A percentile compares a stretch with the other conserved stretches of the same genome.
These are phyloP conservation scores for Oasisia sp. DNA, from an alignment of 2,888 invertebrate genomes.

Conservation along the genomic window DNA sequence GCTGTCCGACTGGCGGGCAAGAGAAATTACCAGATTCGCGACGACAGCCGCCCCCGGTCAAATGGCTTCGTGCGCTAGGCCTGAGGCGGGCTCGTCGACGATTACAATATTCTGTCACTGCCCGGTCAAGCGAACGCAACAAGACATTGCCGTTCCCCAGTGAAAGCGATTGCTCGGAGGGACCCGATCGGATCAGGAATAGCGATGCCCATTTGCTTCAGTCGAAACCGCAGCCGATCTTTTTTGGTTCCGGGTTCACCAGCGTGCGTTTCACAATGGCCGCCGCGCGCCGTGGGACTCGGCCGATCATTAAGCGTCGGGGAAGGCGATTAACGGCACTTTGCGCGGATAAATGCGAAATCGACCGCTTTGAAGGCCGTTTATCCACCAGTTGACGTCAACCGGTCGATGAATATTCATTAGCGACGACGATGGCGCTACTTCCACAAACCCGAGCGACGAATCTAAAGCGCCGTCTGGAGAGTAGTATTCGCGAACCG, in stretches of 20 bases:
- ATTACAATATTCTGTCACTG: not conserved
- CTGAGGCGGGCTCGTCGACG: not conserved
- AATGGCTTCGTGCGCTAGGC: not conserved
- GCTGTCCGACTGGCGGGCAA: not conserved
- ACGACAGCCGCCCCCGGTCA: not conserved
- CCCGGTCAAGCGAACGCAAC: not conserved
- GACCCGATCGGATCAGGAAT: not conserved
- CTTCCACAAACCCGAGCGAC: not conserved
- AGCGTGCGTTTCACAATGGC: not conserved
- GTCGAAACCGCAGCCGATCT: not conserved
- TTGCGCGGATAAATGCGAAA: not conserved
- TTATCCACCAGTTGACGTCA: slow-evolving; percentile 1
- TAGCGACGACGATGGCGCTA: not conserved
- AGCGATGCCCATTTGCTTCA: not conserved
- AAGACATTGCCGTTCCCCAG: not conserved
- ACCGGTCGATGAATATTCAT: not conserved
- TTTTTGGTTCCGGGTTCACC: not conserved
- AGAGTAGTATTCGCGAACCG: not conserved
- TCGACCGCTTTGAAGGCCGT: not conserved
- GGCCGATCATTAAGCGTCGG: not conserved
- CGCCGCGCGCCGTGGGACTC: not conserved
- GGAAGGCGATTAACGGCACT: not conserved
- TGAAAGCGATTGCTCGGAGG: not conserved
- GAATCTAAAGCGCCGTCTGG: not conserved
- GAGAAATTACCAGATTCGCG: not conserved